phyloP scores from a whole-genome alignment of 2,113 vertebrate species.

The Origma solitaria region DNA sequence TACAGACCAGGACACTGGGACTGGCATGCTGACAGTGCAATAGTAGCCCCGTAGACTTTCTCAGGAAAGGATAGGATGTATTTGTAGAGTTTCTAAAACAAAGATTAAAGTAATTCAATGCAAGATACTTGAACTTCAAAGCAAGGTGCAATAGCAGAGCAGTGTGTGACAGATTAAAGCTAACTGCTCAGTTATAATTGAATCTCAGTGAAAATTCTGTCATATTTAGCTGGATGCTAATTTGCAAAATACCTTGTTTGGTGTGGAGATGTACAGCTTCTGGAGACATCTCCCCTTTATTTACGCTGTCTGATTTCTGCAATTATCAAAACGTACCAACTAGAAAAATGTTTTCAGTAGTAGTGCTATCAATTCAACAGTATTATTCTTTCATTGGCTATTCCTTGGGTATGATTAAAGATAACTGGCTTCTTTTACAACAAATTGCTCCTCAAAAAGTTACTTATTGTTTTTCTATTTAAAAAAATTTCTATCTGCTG shows the following conservation, averaged over 20 bases:
- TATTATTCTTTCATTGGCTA: conserved; percentile 5
- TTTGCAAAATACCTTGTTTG: not conserved
- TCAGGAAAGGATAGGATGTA: not conserved
- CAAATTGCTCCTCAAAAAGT: not conserved
- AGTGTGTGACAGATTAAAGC: not conserved
- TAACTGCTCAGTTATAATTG: not conserved
- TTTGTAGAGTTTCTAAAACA: not conserved
- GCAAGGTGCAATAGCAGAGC: not conserved
- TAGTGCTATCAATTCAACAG: not conserved
- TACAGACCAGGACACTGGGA: not conserved
- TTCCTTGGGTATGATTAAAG: not conserved
- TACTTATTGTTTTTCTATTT: not conserved
- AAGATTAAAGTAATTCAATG: not conserved
- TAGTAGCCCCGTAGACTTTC: not conserved
- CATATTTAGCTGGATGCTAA: not conserved
- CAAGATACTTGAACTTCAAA: not conserved
- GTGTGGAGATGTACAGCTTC: not conserved
- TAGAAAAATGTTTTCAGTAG: conserved; percentile 8
- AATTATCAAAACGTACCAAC: not conserved
- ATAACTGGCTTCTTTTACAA: not conserved
- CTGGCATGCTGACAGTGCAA: not conserved
- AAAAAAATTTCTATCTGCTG: not conserved
- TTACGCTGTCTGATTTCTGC: not conserved
- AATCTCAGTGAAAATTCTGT: not conserved
- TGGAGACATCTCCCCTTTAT: not conserved